phyloP scores from a whole-genome alignment of 1,140 invertebrate genomes.

The Caenorhabditis remanei region DNA sequence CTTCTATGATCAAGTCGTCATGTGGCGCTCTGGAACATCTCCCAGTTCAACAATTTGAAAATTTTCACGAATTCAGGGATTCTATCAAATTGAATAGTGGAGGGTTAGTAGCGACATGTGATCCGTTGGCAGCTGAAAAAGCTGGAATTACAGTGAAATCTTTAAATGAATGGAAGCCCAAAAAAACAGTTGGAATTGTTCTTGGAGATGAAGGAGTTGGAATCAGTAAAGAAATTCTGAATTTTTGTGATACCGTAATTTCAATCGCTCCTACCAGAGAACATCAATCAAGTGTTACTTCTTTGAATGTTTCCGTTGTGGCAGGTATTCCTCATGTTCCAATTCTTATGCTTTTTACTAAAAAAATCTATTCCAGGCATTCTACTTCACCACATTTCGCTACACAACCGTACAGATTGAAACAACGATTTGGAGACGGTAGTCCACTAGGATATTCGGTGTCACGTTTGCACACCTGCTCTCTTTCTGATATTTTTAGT shows the following conservation, averaged over 20 bases:
- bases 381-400: conserved; percentile 19
- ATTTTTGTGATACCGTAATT: conserved; percentile 20
- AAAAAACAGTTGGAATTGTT: conserved; percentile 9
- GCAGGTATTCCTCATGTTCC: conserved; percentile 22
- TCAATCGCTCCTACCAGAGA: neutral
- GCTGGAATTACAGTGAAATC: conserved; percentile 21
- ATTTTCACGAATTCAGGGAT: conserved; percentile 28
- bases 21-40: conserved; percentile 58
- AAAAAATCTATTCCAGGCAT: conserved; percentile 33
- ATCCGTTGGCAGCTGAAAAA: conserved; percentile 33
- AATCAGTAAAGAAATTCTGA: conserved; percentile 26
- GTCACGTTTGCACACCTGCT: conserved; percentile 7
- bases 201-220: conserved; percentile 51
- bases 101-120: conserved; percentile 45
- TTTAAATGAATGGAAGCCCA: neutral
- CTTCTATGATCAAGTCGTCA: conserved; percentile 50
- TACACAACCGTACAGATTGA: conserved; percentile 43
- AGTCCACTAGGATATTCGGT: neutral
- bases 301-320: conserved; percentile 61
- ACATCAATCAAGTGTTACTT: conserved; percentile 11
- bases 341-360: neutral
- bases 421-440: conserved; percentile 50
- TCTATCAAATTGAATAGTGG: neutral
- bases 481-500: conserved; percentile 24
- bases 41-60: conserved; percentile 29